Evolutionary conservation across 1,140 invertebrate genomes (phyloP).

Genomic region (Drosophila pseudoobscura): DNA sequence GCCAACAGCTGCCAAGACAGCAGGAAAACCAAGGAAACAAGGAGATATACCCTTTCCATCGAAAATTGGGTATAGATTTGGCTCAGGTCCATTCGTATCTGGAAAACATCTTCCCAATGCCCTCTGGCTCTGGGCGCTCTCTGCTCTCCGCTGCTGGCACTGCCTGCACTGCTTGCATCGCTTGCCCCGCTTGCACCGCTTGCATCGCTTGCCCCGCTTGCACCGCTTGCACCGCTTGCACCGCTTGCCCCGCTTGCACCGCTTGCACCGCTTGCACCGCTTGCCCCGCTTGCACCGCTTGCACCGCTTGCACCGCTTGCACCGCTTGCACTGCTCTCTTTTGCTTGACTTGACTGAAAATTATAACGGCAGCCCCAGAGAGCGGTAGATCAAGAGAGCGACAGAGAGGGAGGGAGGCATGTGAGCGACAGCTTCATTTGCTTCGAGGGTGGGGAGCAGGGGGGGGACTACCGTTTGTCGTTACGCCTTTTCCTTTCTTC

Average conservation of each 20-base stretch:
- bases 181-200: background rate
- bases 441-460: background rate
- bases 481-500: constrained; percentile 11
- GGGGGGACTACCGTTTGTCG: constrained; percentile 29
- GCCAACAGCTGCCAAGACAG: constrained; percentile 42
- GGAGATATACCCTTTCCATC: too few species aligned
- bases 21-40: background rate
- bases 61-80: too few species aligned
- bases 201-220: too few species aligned
- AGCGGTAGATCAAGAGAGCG: background rate
- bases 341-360: constrained; percentile 30
- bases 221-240: too few species aligned
- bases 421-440: constrained; percentile 57
- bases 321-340: background rate
- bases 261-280: too few species aligned
- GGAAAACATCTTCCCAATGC: too few species aligned
- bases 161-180: background rate
- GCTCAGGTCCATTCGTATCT: too few species aligned
- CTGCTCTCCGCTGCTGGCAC: background rate
- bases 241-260: background rate
- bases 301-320: background rate
- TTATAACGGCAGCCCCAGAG: constrained; percentile 38
- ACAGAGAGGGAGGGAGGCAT: background rate
- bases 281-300: background rate
- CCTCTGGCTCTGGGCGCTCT: too few species aligned